Evolutionary conservation across 2,113 vertebrate genomes (phyloP).

Genomic region (Excalfactoria chinensis): DNA sequence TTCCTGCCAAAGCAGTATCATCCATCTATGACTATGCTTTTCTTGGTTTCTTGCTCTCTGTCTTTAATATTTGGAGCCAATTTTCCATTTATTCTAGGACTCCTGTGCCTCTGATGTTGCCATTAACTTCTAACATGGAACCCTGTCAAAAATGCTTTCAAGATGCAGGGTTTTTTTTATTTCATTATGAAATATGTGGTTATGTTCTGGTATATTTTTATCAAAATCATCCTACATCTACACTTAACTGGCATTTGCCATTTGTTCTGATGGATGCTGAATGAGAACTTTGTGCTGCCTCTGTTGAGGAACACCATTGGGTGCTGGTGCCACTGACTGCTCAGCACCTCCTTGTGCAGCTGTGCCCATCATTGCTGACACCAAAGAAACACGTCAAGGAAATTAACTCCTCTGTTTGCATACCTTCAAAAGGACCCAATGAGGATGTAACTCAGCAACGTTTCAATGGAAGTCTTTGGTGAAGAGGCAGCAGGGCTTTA

Average conservation of each 20-base stretch:
- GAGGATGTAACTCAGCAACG: neutral
- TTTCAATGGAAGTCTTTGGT: neutral
- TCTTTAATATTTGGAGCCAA: slow-evolving; percentile 69
- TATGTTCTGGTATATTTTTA: slow-evolving; percentile 48
- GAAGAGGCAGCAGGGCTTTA: neutral
- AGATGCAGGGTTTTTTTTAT: slow-evolving; percentile 28
- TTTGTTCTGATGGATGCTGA: neutral
- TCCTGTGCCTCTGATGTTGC: slow-evolving; percentile 60
- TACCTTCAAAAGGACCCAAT: neutral
- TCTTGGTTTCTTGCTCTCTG: slow-evolving; percentile 67
- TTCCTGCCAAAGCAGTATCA: slow-evolving; percentile 67
- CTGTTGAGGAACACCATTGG: neutral
- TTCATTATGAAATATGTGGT: neutral
- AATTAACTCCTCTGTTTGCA: neutral
- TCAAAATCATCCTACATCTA: slow-evolving; percentile 14
- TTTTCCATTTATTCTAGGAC: slow-evolving; percentile 70
- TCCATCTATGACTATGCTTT: slow-evolving; percentile 69
- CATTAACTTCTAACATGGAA: slow-evolving; percentile 73
- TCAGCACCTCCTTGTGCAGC: neutral
- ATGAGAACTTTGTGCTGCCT: neutral
- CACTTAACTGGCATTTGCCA: neutral
- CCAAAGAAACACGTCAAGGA: fast-evolving
- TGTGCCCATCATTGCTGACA: neutral
- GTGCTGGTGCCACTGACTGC: neutral
- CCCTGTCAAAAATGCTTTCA: slow-evolving; percentile 74